Percentiles rank a stretch among this genome's conserved stretches.
phyloP scores from a whole-genome alignment of 2,113 vertebrate genomes.

The human (Homo sapiens) region GRCh38 chr17:60642001-60642500 shows the following conservation, averaged over 20 bases:
- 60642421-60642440: no score
- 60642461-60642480: no score
- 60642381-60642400: no score
- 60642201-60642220: background rate
- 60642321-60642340: background rate
- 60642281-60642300: background rate
- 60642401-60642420: no score
- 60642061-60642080: background rate
- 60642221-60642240: constrained; percentile 14
- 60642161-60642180: background rate
- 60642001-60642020: background rate
- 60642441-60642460: no score
- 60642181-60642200: background rate
- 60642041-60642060: background rate
- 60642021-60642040: background rate
- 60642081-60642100: background rate
- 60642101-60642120: background rate
- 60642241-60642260: background rate
- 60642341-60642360: background rate
- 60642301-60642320: background rate
- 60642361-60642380: background rate
- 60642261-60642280: background rate
- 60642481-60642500: no score
- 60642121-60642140: background rate
- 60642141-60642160: background rate